phyloP scores from a whole-genome alignment of 1,140 invertebrate species.

The Macrocentrus cingulum region DNA sequence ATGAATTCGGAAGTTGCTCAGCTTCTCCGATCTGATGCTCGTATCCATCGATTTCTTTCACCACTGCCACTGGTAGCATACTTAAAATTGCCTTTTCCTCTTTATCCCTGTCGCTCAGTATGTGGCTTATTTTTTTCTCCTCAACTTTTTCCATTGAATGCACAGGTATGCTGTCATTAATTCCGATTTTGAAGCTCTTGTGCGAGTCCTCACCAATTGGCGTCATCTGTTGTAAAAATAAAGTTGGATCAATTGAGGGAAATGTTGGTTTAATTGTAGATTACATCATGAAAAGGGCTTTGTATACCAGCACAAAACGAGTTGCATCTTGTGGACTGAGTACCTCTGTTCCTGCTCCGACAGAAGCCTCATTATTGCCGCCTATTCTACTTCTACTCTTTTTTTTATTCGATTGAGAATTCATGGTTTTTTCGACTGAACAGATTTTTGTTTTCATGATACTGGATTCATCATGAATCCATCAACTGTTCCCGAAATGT shows the following conservation, averaged over 20 bases:
- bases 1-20: slow-evolving; percentile 76
- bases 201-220: slow-evolving; percentile 47
- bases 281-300: too few relatives aligned
- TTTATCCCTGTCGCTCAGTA: slow-evolving; percentile 44
- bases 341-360: slow-evolving; percentile 36
- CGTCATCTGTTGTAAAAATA: slow-evolving; percentile 41
- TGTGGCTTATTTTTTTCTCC: slow-evolving; percentile 40
- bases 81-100: slow-evolving; percentile 51
- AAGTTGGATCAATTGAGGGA: too few relatives aligned
- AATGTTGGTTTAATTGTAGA: too few relatives aligned
- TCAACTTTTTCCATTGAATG: slow-evolving; percentile 42
- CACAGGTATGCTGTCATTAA: slow-evolving; percentile 47
- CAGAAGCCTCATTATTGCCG: slow-evolving; percentile 37
- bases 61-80: slow-evolving; percentile 78
- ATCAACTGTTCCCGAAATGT: too few relatives aligned
- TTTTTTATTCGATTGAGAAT: slow-evolving; percentile 48
- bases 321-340: slow-evolving; percentile 44
- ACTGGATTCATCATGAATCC: not conserved
- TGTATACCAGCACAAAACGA: slow-evolving; percentile 51
- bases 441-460: not conserved
- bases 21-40: slow-evolving; percentile 73
- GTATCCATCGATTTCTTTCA: slow-evolving; percentile 77
- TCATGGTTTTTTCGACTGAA: slow-evolving; percentile 37
- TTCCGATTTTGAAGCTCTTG: slow-evolving; percentile 47
- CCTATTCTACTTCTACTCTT: slow-evolving; percentile 52